phyloP scores from a whole-genome alignment of 2,797 vertebrate species.

The Dendrocincla tyrannina region DNA sequence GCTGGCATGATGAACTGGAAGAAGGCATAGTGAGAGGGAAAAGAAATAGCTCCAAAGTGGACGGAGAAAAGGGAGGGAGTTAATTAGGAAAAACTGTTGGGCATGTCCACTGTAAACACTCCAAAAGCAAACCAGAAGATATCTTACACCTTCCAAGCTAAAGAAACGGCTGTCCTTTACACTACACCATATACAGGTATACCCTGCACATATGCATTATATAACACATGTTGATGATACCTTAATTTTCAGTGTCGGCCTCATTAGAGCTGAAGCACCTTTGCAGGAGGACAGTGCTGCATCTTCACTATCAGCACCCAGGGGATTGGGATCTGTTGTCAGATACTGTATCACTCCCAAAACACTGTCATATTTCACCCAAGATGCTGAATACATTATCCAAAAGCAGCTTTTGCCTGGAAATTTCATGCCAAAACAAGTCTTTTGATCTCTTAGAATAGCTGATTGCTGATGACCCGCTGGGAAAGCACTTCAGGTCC shows the following conservation, averaged over 20 bases:
- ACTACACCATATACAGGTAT: neutral
- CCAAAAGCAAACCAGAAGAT: neutral
- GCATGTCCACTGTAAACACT: neutral
- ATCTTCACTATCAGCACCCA: neutral
- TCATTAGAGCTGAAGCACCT: neutral
- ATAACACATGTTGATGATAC: rapidly evolving
- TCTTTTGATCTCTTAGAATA: conserved; percentile 58
- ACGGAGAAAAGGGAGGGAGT: neutral
- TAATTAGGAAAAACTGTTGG: neutral
- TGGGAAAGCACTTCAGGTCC: conserved; percentile 73
- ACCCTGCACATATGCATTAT: neutral
- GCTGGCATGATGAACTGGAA: neutral
- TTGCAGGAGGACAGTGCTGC: neutral
- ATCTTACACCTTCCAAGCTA: neutral
- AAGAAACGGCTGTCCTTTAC: neutral
- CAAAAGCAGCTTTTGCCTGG: conserved; percentile 42
- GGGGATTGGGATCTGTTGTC: neutral
- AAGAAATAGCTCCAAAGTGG: neutral
- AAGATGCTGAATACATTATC: conserved; percentile 35
- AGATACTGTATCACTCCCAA: neutral
- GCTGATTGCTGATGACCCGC: conserved; percentile 63
- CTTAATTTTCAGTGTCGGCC: conserved; percentile 3
- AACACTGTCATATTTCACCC: neutral
- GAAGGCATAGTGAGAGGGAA: neutral
- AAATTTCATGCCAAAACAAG: conserved; percentile 57